phyloP scores from a whole-genome alignment of 92 coral and sea anemone species.

The Scolanthus callimorphus region DNA sequence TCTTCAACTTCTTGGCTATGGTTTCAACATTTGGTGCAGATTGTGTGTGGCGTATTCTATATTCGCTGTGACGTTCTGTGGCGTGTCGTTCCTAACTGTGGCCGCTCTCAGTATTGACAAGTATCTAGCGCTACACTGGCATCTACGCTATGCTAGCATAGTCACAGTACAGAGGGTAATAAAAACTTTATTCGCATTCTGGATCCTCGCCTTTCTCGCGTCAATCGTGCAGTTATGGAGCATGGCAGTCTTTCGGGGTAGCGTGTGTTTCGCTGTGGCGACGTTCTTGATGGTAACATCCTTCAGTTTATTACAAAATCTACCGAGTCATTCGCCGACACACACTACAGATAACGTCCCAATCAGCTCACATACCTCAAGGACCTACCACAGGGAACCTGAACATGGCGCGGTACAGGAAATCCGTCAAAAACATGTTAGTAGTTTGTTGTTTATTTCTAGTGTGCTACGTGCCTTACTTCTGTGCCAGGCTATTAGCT shows the following conservation, averaged over 20 bases:
- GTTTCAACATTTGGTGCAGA: constrained; percentile 16
- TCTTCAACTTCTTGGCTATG: constrained; percentile 16
- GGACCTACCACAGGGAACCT: constrained; percentile 1
- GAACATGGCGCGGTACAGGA: constrained; percentile 39
- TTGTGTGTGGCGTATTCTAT: constrained; percentile 29
- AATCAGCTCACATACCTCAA: constrained; percentile 9
- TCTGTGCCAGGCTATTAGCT: constrained; percentile 19
- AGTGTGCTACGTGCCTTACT: constrained; percentile 46
- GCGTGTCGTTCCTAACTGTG: constrained; percentile 46
- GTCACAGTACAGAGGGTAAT: constrained; percentile 35
- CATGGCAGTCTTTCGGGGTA: constrained; percentile 38
- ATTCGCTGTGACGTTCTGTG: constrained; percentile 37
- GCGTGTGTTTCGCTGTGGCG: constrained; percentile 29
- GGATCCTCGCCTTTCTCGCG: constrained; percentile 32
- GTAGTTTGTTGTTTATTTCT: constrained; percentile 42
- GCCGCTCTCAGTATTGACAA: constrained; percentile 48
- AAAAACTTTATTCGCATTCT: constrained; percentile 16
- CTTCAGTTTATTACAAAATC: constrained; percentile 32
- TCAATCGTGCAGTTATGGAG: constrained; percentile 35
- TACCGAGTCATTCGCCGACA: constrained; percentile 36
- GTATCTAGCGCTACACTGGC: constrained; percentile 41
- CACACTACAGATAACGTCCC: constrained; percentile 29
- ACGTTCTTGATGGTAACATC: constrained; percentile 32
- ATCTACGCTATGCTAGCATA: constrained; percentile 20
- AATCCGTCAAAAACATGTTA: constrained; percentile 49